phyloP scores from a whole-genome alignment of 2,113 vertebrate genomes.

The Maccullochella peelii region DNA sequence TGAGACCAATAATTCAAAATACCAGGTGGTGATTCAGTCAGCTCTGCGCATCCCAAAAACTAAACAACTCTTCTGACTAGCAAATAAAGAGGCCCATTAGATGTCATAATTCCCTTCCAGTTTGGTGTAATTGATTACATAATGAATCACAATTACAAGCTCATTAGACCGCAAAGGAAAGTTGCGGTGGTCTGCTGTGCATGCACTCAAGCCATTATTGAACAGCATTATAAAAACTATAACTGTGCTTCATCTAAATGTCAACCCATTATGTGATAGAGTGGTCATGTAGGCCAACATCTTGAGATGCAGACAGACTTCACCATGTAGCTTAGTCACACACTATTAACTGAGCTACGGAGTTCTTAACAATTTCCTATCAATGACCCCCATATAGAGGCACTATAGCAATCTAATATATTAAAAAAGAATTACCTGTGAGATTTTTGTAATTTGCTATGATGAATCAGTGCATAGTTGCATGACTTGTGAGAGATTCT shows the following conservation, averaged over 20 bases:
- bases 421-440: not conserved
- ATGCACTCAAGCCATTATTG: not conserved
- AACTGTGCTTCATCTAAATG: not conserved
- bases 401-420: not conserved
- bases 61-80: not conserved
- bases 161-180: constrained; percentile 13
- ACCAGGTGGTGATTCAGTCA: not conserved
- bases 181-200: not conserved
- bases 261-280: not conserved
- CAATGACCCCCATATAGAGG: not conserved
- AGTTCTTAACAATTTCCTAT: too few species aligned
- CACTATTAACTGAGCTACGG: not conserved
- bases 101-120: not conserved
- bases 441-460: not conserved
- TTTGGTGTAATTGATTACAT: constrained; percentile 6
- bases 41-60: not conserved
- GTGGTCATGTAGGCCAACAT: not conserved
- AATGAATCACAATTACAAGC: not conserved
- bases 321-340: not conserved
- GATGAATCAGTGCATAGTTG: not conserved
- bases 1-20: not conserved
- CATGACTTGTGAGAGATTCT: not conserved
- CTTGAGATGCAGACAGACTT: not conserved
- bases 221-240: not conserved
- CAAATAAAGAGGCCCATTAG: not conserved